These are phyloP conservation scores for Drosophila subsilvestris DNA, from an alignment of 2,888 invertebrate species.

Conservation along the genomic window DNA sequence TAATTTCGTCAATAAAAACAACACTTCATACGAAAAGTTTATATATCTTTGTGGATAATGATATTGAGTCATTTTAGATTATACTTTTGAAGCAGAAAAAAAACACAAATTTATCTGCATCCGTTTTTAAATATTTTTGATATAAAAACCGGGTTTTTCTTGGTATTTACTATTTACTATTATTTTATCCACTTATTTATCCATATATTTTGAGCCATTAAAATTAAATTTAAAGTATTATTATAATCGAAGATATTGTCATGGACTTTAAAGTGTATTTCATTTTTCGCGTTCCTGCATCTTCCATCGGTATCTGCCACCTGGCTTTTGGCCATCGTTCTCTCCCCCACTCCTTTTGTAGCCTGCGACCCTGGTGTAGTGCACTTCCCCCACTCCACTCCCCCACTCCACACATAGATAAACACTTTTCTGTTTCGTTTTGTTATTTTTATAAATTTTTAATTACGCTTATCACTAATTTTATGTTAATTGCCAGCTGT, in stretches of 20 bases:
- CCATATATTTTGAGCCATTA: no score
- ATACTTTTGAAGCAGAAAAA: background rate
- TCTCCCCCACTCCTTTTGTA: slow-evolving; percentile 16
- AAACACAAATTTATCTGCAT: background rate
- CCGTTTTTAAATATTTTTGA: no score
- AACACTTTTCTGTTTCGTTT: slow-evolving; percentile 46
- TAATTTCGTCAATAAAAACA: background rate
- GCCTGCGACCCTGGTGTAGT: slow-evolving; percentile 23
- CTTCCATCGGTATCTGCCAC: background rate
- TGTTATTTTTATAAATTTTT: slow-evolving; percentile 58
- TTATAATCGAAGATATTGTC: no score
- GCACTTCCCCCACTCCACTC: no score
- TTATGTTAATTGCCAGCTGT: slow-evolving; percentile 80
- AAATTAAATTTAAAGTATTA: no score
- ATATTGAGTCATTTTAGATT: background rate
- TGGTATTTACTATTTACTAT: background rate
- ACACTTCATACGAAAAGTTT: background rate
- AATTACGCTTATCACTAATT: slow-evolving; percentile 79
- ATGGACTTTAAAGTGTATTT: background rate
- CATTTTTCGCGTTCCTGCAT: background rate
- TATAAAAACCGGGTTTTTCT: no score
- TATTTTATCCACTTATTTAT: no score
- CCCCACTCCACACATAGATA: slow-evolving; percentile 31
- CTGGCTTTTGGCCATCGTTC: slow-evolving; percentile 24
- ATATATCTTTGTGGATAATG: background rate